phyloP scores from a whole-genome alignment of 2,113 vertebrate genomes.

The Chaenocephalus aceratus region DNA sequence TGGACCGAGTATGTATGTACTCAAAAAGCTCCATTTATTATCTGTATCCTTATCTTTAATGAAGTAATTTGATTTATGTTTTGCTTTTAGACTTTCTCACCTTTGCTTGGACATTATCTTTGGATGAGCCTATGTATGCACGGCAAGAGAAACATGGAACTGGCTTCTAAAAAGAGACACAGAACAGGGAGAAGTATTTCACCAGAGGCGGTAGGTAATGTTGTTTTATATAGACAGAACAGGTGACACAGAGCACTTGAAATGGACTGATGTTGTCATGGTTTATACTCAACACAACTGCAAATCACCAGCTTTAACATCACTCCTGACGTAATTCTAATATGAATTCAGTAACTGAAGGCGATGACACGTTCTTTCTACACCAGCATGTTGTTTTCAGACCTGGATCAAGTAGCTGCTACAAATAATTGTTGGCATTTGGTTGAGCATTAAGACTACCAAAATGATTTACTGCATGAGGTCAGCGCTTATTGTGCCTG shows the following conservation, averaged over 20 bases:
- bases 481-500: conserved; percentile 12
- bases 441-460: conserved; percentile 25
- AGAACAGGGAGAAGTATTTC: neutral
- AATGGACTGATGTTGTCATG: conserved; percentile 25
- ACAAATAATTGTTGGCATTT: conserved; percentile 29
- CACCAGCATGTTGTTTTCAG: conserved; percentile 30
- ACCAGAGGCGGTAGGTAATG: neutral
- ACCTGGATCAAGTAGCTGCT: conserved; percentile 34
- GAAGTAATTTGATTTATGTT: neutral
- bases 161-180: neutral
- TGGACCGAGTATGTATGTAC: neutral
- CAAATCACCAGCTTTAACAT: conserved; percentile 41
- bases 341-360: conserved; percentile 14
- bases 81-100: conserved; percentile 10
- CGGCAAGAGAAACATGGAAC: neutral
- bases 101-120: neutral
- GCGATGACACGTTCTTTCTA: conserved; percentile 23
- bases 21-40: neutral
- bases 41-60: neutral
- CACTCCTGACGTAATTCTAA: conserved; percentile 33
- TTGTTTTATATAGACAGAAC: neutral
- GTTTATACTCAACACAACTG: conserved; percentile 20
- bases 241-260: conserved; percentile 30
- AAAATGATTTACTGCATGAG: conserved; percentile 24
- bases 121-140: neutral